Conservation (phyloP, 2,888 invertebrate species). For the Colostygia pectinataria region DNA sequence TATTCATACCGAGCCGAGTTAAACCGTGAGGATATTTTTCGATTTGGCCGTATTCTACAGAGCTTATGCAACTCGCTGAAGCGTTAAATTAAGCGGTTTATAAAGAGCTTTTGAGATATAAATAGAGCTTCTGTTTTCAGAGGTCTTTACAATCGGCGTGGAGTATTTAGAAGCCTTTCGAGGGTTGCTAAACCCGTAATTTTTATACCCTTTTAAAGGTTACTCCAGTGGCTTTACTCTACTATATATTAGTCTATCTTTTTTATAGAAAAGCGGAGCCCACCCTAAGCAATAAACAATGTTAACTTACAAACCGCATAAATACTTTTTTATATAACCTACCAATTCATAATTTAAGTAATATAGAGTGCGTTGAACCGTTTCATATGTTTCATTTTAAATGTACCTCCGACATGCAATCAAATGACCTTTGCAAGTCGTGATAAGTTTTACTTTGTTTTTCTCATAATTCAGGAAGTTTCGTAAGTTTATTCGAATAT, state of each 20-base stretch:
- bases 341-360: neutral
- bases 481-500: neutral
- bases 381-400: too few relatives aligned
- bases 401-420: conserved; percentile 5
- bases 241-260: too few relatives aligned
- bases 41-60: conserved; percentile 2
- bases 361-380: neutral
- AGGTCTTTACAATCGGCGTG: neutral
- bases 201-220: neutral
- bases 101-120: conserved; percentile 8
- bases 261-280: too few relatives aligned
- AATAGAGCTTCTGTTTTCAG: neutral
- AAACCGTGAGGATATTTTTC: conserved; percentile 5
- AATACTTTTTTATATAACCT: too few relatives aligned
- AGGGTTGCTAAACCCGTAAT: neutral
- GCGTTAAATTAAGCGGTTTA: conserved; percentile 19
- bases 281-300: too few relatives aligned
- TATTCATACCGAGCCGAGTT: conserved; percentile 6
- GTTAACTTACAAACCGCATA: too few relatives aligned
- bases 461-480: neutral
- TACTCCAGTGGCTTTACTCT: too few relatives aligned
- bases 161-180: neutral
- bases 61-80: conserved; percentile 13
- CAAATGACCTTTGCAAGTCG: conserved; percentile 1
- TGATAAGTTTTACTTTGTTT: neutral